phyloP scores from a whole-genome alignment of 1,140 invertebrate species.

The Solen grandis region DNA sequence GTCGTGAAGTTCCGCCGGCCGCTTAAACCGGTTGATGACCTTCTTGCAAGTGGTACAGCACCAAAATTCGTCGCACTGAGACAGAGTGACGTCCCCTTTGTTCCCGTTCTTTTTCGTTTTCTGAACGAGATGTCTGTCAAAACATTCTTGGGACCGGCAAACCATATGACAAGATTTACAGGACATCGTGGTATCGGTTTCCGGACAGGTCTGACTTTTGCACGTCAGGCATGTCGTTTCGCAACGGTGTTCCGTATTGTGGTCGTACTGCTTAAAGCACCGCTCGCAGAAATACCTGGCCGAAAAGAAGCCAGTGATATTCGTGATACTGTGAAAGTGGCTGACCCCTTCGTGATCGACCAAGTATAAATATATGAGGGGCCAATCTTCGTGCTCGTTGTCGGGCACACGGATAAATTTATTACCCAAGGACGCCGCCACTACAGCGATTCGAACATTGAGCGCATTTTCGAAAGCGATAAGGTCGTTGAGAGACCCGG shows the following conservation, averaged over 20 bases:
- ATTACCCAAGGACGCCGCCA: constrained; percentile 3
- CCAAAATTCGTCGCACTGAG: no score
- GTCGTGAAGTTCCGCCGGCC: background rate
- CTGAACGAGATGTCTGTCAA: background rate
- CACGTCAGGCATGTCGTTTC: constrained; percentile 13
- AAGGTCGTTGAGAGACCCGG: constrained; percentile 1
- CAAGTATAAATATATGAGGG: constrained; percentile 13
- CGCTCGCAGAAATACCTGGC: constrained; percentile 5
- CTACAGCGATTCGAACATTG: constrained; percentile 10
- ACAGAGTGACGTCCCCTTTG: no score
- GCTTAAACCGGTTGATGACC: no score
- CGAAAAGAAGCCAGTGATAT: constrained; percentile 23
- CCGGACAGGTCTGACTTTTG: constrained; percentile 1
- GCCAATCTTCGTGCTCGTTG: constrained; percentile 14
- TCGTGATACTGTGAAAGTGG: constrained; percentile 28
- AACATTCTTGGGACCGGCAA: constrained; percentile 6
- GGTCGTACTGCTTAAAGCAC: constrained; percentile 27
- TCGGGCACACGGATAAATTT: constrained; percentile 2
- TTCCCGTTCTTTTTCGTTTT: no score
- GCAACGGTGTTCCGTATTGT: constrained; percentile 9
- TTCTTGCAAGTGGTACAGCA: no score
- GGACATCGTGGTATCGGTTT: background rate
- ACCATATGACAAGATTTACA: constrained; percentile 6
- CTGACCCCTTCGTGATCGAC: constrained; percentile 22
- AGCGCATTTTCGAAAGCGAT: constrained; percentile 15